Base-by-base conservation (phyloP, 2,113 vertebrate genomes). In the Macrotus californicus region DNA sequence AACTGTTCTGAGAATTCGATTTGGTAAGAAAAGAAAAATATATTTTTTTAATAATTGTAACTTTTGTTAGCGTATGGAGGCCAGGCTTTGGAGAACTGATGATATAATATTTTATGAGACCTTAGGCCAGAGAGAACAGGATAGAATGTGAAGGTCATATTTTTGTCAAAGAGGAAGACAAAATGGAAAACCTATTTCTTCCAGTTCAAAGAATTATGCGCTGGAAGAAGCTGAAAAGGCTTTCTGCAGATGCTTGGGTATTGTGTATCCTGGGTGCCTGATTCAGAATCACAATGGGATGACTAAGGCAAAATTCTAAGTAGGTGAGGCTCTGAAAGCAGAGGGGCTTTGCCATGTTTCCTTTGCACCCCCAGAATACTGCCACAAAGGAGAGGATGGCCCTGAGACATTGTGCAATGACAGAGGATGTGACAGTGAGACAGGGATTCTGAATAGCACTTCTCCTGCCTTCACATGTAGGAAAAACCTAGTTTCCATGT, bases 361-460 rank as follows among this genome's bases (percentile, higher is more conserved):
- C 0, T 46, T 52, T 81, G 4, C 3, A 41, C 0, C 2, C 4
- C 16, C 34, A 76, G 3, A 86, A 36, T 8, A 61, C 11, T 64
- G 16, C 3, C 41, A 46, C 39, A 22, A 3, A 4, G 3, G 7
- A 54, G 2, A 36, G 6, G 2, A 48, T 12, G 18, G 21, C 43
- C 36, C 10, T 41, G 69, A 61, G 67, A 1, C 11, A 16, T 34
- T 0, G 0, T 19, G 13, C 1, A 31, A 9, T 16, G 75, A 41
- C 10, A 64, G 7, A 59, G 12, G 36, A 59, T 66, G 15, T 31
- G 39, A 59, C 12, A 50, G 39, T 12, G 18, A 50, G 8, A 77
- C 7, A 4, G 6, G 29, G 7, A 36, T 84, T 87, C 3, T 22
- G 6, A 54, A 21, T 2, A 66, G 7, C 4, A 9, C 3, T 18